phyloP scores from a whole-genome alignment of 2,888 invertebrate species.

The Sphecodes monilicornis region DNA sequence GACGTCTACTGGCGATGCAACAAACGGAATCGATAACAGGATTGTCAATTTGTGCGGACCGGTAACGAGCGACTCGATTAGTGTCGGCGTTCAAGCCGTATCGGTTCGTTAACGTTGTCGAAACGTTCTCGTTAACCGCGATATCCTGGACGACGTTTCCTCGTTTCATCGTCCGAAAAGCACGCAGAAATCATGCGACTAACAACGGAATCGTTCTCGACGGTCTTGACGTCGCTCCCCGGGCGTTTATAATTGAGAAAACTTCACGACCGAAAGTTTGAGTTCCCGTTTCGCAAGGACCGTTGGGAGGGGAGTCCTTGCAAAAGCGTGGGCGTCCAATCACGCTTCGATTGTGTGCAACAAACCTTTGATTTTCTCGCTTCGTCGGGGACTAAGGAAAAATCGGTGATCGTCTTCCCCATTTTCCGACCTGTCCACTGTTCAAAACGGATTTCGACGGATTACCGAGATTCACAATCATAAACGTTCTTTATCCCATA shows the following conservation, averaged over 20 bases:
- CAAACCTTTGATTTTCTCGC: constrained; percentile 36
- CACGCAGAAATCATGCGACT: not conserved
- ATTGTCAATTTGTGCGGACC: not conserved
- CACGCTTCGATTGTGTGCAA: constrained; percentile 22
- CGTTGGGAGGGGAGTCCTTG: not conserved
- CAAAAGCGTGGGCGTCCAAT: constrained; percentile 21
- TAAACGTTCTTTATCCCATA: not conserved
- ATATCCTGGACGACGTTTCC: not conserved
- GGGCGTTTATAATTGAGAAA: constrained; percentile 23
- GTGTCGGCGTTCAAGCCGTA: not conserved
- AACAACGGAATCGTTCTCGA: not conserved
- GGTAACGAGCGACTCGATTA: constrained; percentile 35
- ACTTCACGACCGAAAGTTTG: constrained; percentile 13
- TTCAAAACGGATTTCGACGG: not conserved
- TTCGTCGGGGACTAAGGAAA: not conserved
- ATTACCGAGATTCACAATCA: not conserved
- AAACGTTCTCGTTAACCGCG: not conserved
- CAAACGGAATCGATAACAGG: not conserved
- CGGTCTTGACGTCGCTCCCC: not conserved
- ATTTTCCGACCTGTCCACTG: not conserved
- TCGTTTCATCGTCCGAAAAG: not conserved
- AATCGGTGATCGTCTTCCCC: not conserved
- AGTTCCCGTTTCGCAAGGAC: not conserved
- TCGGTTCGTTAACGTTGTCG: constrained; percentile 18
- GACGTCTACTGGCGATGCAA: not conserved